Base-by-base conservation (phyloP, 2,888 invertebrate genomes). In the Tineola bisselliella region DNA sequence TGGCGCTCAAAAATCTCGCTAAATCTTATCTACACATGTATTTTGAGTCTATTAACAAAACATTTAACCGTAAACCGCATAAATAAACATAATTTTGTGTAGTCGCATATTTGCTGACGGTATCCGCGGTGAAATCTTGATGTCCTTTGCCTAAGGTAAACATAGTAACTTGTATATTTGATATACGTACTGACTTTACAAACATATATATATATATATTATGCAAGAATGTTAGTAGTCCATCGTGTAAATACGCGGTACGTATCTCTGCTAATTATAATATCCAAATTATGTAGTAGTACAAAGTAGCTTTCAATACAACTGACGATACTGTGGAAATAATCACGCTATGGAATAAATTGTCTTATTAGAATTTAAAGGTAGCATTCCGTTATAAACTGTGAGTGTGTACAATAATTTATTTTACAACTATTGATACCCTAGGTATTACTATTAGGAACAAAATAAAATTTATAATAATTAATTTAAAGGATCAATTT, bases 141-240 rank as follows among this genome's bases (percentile, higher is more conserved):
- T 62, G 64, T 64, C 64, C 64, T 64, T 63, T 62, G 33, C 13
- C 54, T 25, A 33, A 58, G 25, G 33, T 58, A 58, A 58, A 58
- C 33, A 58, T 33, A 54, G 54, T 25, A 54, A 54, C 12, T 25
- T 19, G 54, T 38, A 38, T 38, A n/a, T 38, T 38, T 38, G 38
- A 38, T 38, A 38, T 38, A 38, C 38, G 38, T 38, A 38, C 38
- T 10, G 38, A 38, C 38, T 12, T n/a, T n/a, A 38, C 38, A 38
- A 38, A 38, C 10, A 38, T 38, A 38, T 38, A 38, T 38, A 10
- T 38, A n/a, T 38, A 3, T 38, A 38, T 38, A 38, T 48, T 48
- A 48, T 15, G 48, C 48, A 48, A 48, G 8, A 38, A 38, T 38
- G 3, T 15, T 48, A 15, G 15, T 48, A 48, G 48, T 8, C 15